Conservation (phyloP, 2,888 invertebrate genomes). For the Mellilla xanthometata region DNA sequence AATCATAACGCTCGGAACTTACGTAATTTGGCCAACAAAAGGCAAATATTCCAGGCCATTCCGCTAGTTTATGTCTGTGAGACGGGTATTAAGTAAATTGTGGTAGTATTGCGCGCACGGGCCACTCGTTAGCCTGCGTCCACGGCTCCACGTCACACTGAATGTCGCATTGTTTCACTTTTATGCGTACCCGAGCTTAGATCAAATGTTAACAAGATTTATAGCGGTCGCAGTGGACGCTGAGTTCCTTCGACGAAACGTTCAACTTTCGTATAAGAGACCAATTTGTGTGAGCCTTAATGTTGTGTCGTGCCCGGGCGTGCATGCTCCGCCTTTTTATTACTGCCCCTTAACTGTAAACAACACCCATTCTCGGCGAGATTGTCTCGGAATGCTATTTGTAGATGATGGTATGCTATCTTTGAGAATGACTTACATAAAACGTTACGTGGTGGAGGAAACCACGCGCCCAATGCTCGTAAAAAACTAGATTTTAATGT, state of each 20-base stretch:
- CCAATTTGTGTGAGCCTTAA: constrained; percentile 75
- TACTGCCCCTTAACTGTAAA: constrained; percentile 78
- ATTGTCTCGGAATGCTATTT: constrained; percentile 55
- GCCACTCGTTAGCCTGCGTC: constrained; percentile 70
- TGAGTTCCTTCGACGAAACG: constrained; percentile 70
- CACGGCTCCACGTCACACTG: constrained; percentile 59
- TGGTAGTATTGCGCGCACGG: constrained; percentile 76
- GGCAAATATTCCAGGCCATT: constrained; percentile 68
- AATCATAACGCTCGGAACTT: constrained; percentile 66
- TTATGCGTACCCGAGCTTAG: constrained; percentile 72
- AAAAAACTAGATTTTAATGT: constrained; percentile 38
- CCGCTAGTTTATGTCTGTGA: constrained; percentile 71
- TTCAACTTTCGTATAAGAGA: constrained; percentile 75
- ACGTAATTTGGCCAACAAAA: constrained; percentile 74
- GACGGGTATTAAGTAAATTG: constrained; percentile 77
- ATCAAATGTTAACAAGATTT: constrained; percentile 76
- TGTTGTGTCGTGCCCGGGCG: constrained; percentile 69
- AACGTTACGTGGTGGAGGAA: constrained; percentile 25
- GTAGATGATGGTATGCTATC: constrained; percentile 53
- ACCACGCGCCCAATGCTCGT: constrained; percentile 40
- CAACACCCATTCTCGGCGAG: constrained; percentile 71
- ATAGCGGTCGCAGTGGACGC: constrained; percentile 65
- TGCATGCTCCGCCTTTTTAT: constrained; percentile 79
- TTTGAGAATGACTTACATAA: constrained; percentile 34
- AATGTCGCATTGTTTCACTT: constrained; percentile 77